Base-by-base conservation (phyloP, 2,797 vertebrate genomes). In the Crenuchus spilurus region DNA sequence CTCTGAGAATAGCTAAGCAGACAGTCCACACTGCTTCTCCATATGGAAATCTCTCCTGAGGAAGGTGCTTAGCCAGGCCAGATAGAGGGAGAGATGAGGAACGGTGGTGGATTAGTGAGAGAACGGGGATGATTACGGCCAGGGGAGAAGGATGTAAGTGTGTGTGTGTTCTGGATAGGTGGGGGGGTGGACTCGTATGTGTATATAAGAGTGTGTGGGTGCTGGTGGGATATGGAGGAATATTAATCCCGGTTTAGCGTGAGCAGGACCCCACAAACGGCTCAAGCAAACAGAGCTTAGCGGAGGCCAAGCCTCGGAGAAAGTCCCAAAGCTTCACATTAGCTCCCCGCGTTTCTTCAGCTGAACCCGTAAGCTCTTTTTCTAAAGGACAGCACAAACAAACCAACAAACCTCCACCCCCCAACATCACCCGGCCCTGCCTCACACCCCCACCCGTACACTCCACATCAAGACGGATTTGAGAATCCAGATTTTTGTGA, bases 241-340 rank as follows among this genome's bases (percentile, higher is more conserved):
- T 95, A 95, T 96, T 98, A 98, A 99, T 98, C 96, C 95, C 92
- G 94, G 94, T 96, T 98, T 97, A 98, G 94, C 92, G 89, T 89
- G 92, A 94, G 94, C 94, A 96, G 95, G 94, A 96, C 96, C 91
- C 92, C 92, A 94, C 90, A 88, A 92, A 95, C 92, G 93, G 93
- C 94, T 96, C 91, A 92, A 92, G 95, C 94, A 95, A 96, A 95
- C 94, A 94, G 93, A 91, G 94, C 94, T 97, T 95, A 96, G 94
- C 92, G 89, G 92, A 93, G 91, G 91, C 95, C 95, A 94, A 95
- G 95, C 93, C 92, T 94, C 91, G 90, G 91, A 94, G 93, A 96
- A 96, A 95, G 95, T 95, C 93, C 94, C 94, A 96, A 96, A 95
- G 95, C 95, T 97, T 96, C 95, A 94, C 94, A 95, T 96, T 95